Base-by-base conservation (phyloP, 2,888 invertebrate species). In the Hirtodrosophila duncani region DNA sequence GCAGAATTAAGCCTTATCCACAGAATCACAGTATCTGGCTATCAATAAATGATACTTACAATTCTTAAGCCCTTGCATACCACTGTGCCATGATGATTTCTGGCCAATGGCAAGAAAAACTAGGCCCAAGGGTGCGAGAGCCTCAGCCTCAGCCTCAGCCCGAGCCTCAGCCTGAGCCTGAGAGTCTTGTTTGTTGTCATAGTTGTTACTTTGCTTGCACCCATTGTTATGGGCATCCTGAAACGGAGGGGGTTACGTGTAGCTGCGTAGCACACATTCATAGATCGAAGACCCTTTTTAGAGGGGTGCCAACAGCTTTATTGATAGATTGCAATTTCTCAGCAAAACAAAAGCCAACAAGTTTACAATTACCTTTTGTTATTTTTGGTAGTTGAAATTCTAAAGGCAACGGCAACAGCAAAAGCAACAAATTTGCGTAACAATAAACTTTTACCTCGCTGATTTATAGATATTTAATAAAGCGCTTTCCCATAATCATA, bases 381-480 rank as follows among this genome's bases (percentile, higher is more conserved):
- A 57, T 26, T 18, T 55, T 27, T 31, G 17, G 9, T 34, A 58
- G 37, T 65, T 68, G 9, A 36, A 58, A 39, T 65, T 68, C 51
- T 53, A 53, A 49, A 50, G 63, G 57, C n/a, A n/a, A n/a, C n/a
- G n/a, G n/a, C n/a, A n/a, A n/a, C n/a, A n/a, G n/a, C n/a, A n/a
- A n/a, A 64, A 36, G 21, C 23, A 31, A 45, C n/a, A 37, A 63
- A 80, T 72, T 78, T 78, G 74, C 81, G 52, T 81, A 72, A 81
- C 74, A 72, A 72, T 77, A 41, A 53, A 58, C 42, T 55, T 64
- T 63, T 49, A 13, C 36, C 45, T 41, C 57, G 69, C 70, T 60
- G 81, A 81, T 78, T 72, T 77, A 80, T 62, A 77, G 69, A 57
- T 57, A 81, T 69, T 69, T 78, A 72, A 81, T 80, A 80, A 72